Base-by-base conservation (phyloP, 2,113 vertebrate species). In the Heteronetta atricapilla region DNA sequence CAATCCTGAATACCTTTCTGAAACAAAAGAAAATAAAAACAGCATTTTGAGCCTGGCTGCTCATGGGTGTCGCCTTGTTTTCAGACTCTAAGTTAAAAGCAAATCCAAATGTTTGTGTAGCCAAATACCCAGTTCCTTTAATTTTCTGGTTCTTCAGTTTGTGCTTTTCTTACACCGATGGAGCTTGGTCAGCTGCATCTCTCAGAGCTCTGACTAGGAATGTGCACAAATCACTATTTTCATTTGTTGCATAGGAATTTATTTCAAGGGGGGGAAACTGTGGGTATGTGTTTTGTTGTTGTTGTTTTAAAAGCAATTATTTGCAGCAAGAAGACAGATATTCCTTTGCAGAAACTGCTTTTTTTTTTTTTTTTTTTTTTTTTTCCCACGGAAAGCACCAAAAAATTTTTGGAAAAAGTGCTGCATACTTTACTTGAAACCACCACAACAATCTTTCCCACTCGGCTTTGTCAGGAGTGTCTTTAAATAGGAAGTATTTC, bases 401-500 rank as follows among this genome's bases (percentile, higher is more conserved):
- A 34, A 33, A 14, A 29, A 1, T 3, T 58, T 77, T 20, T n/a
- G 80, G 70, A 58, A 89, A 76, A 93, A 73, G 8, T 4, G 1
- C 68, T 46, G 42, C 42, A 13, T 23, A 20, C 79, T 89, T 86
- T 81, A 60, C 40, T 28, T 58, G 42, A 77, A 90, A 90, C n/a
- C 73, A 86, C 36, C n/a, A 12, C 5, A 15, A 36, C 3, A 9
- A 8, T 82, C 88, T 93, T 77, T 60, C 36, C 79, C 63, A 42
- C 38, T 90, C 42, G 4, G 33, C 34, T 95, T 86, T 76, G 68
- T 89, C 82, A 25, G 73, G 53, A 73, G 38, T 48, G 34, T 67
- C 83, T 92, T 86, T 80, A 91, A 84, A 93, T 93, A 92, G 95
- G 94, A 92, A 93, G 86, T 10, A 74, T 75, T 84, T 78, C 86